Evolutionary conservation across 2,113 vertebrate species (phyloP).

Genomic region (Otocyon megalotis): DNA sequence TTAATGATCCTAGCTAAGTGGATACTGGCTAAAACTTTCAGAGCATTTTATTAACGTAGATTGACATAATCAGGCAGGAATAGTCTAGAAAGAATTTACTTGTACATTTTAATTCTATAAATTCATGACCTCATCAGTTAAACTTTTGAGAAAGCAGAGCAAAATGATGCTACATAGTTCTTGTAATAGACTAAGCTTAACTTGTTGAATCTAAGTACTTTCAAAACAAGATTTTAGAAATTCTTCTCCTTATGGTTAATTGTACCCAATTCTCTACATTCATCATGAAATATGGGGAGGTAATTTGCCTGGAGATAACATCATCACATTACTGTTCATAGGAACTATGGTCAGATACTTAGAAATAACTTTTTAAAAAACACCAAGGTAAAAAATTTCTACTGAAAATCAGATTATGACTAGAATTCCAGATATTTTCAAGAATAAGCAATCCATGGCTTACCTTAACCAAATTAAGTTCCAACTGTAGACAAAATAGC

Average conservation of each 20-base stretch:
- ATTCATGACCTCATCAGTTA: neutral
- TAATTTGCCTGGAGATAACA: neutral
- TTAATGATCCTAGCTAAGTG: neutral
- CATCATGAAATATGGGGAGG: neutral
- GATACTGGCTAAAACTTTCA: neutral
- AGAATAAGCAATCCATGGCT: neutral
- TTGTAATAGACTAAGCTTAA: neutral
- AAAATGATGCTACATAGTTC: neutral
- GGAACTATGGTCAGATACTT: neutral
- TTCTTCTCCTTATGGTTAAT: neutral
- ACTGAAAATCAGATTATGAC: neutral
- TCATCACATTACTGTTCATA: neutral
- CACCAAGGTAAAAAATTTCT: neutral
- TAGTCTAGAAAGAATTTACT: neutral
- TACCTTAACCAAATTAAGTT: neutral
- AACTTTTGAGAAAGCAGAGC: neutral
- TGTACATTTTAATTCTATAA: neutral
- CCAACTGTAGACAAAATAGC: neutral
- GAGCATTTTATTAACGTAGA: neutral
- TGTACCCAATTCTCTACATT: neutral
- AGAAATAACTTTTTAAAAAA: neutral
- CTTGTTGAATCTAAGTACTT: neutral
- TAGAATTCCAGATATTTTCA: neutral
- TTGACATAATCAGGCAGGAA: neutral
- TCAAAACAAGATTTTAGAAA: neutral